Percentiles rank a stretch among this genome's conserved stretches.
phyloP scores from a whole-genome alignment of 2,113 vertebrate species.

The Vimba vimba region DNA sequence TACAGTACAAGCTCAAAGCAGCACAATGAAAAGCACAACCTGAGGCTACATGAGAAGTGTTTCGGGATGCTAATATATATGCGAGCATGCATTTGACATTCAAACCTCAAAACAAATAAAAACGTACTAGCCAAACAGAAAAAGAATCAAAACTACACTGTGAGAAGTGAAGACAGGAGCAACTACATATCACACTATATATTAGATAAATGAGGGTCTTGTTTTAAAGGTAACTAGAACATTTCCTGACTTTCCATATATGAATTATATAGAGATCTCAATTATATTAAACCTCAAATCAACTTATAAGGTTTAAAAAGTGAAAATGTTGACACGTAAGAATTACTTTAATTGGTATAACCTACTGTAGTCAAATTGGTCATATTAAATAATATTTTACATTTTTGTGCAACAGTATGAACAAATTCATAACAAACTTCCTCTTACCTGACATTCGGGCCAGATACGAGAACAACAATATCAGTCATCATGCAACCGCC shows the following conservation, averaged over 20 bases:
- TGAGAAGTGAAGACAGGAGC: no score
- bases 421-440: background rate
- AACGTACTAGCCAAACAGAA: no score
- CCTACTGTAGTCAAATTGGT: background rate
- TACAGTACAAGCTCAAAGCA: conserved; percentile 11
- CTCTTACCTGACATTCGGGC: conserved; percentile 62
- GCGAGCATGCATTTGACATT: no score
- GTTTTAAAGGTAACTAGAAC: background rate
- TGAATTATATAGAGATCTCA: background rate
- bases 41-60: background rate
- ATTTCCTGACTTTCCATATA: background rate
- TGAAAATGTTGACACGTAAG: background rate
- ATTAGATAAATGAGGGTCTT: background rate
- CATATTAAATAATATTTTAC: background rate
- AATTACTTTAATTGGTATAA: background rate
- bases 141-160: no score
- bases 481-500: conserved; percentile 63
- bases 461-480: conserved; percentile 59
- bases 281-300: background rate
- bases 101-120: no score
- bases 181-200: no score
- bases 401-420: background rate
- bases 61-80: background rate
- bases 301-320: background rate
- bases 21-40: background rate